Evolutionary conservation across 2,113 vertebrate species (phyloP), one percentile per base, ranked within the genome.

Genomic region (Saguinus imperator): DNA sequence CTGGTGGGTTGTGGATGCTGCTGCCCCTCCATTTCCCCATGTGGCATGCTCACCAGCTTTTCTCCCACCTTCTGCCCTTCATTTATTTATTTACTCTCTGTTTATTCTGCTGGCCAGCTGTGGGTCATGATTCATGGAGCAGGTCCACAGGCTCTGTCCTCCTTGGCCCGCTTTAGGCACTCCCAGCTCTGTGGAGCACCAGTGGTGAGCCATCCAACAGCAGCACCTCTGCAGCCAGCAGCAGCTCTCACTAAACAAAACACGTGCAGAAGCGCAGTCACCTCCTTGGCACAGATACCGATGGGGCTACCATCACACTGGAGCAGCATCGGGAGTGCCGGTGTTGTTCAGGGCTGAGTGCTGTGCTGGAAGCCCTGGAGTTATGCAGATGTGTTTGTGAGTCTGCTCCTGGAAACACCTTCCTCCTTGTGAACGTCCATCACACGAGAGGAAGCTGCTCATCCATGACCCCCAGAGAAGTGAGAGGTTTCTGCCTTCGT

Each of bases 111-210:
- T 98, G 97, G 97, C 98, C 98, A 98, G 97, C 98, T 98, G 96
- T 97, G 98, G 97, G 98, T 98, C 98, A 98, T 98, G 98, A 99
- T 99, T 99, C 99, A 98, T 98, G 97, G 98, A 98, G 98, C 97
- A 98, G 96, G 96, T 98, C 98, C 98, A 98, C 98, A 96, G 98
- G 97, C 98, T 98, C 87, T 98, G 98, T 97, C 97, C 97, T 98
- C 97, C 94, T 95, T 95, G 96, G 97, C 94, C 94, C 91, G 97
- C 95, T 96, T 98, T 97, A 90, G 85, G 94, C 95, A 97, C 85
- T 35, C 96, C 96, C 97, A 97, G 97, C 97, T 98, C 98, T 97
- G 97, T 75, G 97, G 97, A 97, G 94, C 97, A 86, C 98, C 97
- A 97, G 97, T 95, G 98, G 97, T 98, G 98, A 98, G 90, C 95